Base-by-base conservation (phyloP, 2,888 invertebrate species). In the Calameuta idolon region DNA sequence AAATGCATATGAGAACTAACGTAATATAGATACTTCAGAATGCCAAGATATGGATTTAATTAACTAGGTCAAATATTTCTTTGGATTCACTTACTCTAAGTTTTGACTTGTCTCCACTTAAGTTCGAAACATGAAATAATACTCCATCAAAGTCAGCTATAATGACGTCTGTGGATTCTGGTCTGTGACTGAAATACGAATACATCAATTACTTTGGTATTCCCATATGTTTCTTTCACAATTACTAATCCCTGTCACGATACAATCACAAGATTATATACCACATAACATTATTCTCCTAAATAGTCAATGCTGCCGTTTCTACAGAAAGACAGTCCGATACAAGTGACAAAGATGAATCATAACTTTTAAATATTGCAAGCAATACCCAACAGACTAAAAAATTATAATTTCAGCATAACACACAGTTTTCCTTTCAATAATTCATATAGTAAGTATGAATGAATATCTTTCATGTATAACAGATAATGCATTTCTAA, bases 61-160 rank as follows among this genome's bases (percentile, higher is more conserved):
- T 69, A 55, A 79, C 31, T 76, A 34, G 34, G 31, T 34, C 30
- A 73, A 69, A 11, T 15, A 55, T 34, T 77, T 75, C 34, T 30
- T 34, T 76, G 11, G 75, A 76, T 75, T 73, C 55, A 92, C 96
- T 94, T 93, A 99, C 98, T 94, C 97, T 95, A 93, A 99, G 95
- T 96, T 98, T 99, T 89, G 97, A 96, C 94, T 98, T 98, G 92
- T 99, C 98, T 89, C 96, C 96, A 93, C 97, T 97, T 89, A 98
- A 94, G 94, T 99, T 99, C 82, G 99, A 98, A 93, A 99, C 96
- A 93, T 98, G 99, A 94, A 98, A 99, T 86, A 99, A 93, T 83
- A 98, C 99, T 88, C 99, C 99, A 94, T 99, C 99, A 93, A 99
- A 99, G 94, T 99, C 99, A 87, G 98, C 97, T 91, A 98, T 95